Conservation (phyloP, 2,888 invertebrate genomes). For the Ichneumoninae sp. region DNA sequence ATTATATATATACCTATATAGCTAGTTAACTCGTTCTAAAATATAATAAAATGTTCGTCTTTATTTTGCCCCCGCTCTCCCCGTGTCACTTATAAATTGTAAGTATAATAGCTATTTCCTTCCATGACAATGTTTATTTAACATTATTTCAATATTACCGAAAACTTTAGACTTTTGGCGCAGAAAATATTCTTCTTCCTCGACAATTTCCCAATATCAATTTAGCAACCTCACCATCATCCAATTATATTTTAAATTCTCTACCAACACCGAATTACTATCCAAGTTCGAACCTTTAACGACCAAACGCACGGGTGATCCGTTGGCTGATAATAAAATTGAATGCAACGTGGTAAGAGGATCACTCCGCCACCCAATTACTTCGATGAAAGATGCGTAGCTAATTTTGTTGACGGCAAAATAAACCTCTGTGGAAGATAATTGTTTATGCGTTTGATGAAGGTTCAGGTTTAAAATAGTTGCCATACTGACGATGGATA, state of each 20-base stretch:
- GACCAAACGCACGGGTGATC: constrained; percentile 6
- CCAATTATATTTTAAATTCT: constrained; percentile 2
- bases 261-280: constrained; percentile 8
- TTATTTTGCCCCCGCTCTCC: too few species aligned
- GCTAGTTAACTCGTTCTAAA: too few species aligned
- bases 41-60: too few species aligned
- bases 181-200: background rate
- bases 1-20: background rate
- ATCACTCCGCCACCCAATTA: constrained; percentile 24
- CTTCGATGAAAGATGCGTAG: constrained; percentile 39
- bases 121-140: background rate
- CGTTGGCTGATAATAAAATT: constrained; percentile 51
- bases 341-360: constrained; percentile 17
- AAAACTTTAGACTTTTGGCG: background rate
- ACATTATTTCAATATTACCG: constrained; percentile 18
- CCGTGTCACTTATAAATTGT: too few species aligned
- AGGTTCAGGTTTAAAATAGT: constrained; percentile 26
- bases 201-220: constrained; percentile 17
- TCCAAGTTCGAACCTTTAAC: constrained; percentile 8
- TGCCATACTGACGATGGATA: constrained; percentile 40
- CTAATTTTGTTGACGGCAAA: constrained; percentile 49
- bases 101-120: background rate
- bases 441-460: background rate
- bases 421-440: constrained; percentile 30
- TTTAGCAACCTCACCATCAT: background rate